Evolutionary conservation across 2,888 invertebrate genomes (phyloP).

Genomic region (Pherbina coryleti): DNA sequence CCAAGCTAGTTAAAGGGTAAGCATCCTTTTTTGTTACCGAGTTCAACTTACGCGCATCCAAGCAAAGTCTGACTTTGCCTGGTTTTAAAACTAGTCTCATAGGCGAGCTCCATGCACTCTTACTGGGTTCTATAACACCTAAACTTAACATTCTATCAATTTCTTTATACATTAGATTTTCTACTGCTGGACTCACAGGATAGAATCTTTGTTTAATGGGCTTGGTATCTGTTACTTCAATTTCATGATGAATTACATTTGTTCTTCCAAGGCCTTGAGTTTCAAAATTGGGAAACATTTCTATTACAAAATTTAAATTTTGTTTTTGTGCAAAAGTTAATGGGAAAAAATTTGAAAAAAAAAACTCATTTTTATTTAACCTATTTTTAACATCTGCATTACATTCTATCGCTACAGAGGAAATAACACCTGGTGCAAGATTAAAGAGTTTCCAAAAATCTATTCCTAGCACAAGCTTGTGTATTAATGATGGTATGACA

Average conservation of each 20-base stretch:
- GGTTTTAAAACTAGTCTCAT: no score
- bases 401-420: constrained; percentile 2
- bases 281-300: constrained; percentile 37
- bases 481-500: constrained; percentile 29
- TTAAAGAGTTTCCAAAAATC: constrained; percentile 43
- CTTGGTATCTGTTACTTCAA: constrained; percentile 37
- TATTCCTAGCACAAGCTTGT: constrained; percentile 34
- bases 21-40: no score
- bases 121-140: no score
- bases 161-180: no score
- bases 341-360: background rate
- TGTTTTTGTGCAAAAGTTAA: background rate
- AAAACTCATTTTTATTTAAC: no score
- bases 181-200: constrained; percentile 35
- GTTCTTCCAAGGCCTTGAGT: constrained; percentile 42
- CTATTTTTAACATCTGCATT: background rate
- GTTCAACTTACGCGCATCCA: no score
- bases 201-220: constrained; percentile 42
- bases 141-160: no score
- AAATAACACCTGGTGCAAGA: constrained; percentile 33
- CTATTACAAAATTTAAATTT: constrained; percentile 9
- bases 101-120: no score
- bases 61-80: no score
- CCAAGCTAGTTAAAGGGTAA: no score
- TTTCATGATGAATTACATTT: constrained; percentile 35